phyloP scores from a whole-genome alignment of 2,888 invertebrate species.

The Melinaea menophilus region DNA sequence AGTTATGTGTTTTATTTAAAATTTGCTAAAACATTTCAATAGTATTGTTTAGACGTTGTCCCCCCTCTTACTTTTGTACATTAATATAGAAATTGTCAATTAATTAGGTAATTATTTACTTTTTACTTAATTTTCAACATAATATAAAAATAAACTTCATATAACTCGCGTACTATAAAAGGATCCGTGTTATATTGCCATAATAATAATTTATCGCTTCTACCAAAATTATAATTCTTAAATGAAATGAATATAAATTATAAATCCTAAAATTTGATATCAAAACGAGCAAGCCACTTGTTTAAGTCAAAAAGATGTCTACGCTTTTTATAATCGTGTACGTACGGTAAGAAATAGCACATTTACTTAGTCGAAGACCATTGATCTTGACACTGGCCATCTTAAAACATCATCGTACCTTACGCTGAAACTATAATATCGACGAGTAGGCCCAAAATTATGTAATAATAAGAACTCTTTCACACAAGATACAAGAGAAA shows the following conservation, averaged over 20 bases:
- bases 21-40: no score
- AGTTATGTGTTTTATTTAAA: no score
- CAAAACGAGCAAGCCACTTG: background rate
- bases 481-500: conserved; percentile 12
- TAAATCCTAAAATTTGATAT: background rate
- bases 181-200: no score
- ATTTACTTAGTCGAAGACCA: conserved; percentile 26
- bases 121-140: no score
- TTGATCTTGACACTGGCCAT: conserved; percentile 16
- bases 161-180: no score
- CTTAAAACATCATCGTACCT: background rate
- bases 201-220: no score
- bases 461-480: conserved; percentile 17
- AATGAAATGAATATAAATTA: background rate
- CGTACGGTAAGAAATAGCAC: conserved; percentile 15
- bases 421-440: background rate
- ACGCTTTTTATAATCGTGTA: conserved; percentile 10
- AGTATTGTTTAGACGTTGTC: no score
- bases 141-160: no score
- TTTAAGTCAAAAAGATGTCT: conserved; percentile 5
- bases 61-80: no score
- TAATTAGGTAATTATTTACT: no score
- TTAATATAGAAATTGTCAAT: no score
- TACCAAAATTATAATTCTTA: background rate
- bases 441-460: conserved; percentile 10